Evolutionary conservation across 2,888 invertebrate genomes (phyloP), one percentile per base, ranked within the genome.

Genomic region (Epicampocera succincta): DNA sequence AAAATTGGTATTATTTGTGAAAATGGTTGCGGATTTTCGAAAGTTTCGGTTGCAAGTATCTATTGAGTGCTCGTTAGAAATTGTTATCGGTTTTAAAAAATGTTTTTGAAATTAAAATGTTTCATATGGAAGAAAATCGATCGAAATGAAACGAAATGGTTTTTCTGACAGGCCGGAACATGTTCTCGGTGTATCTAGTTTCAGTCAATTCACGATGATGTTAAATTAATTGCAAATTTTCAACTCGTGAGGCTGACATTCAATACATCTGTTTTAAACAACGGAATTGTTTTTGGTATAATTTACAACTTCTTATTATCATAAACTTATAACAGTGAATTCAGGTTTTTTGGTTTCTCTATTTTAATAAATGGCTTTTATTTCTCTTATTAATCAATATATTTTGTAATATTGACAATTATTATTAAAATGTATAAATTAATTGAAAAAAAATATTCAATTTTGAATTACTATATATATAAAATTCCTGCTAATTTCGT

Each of bases 391-490:
- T 69, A 54, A 69, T 54, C 25, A 61, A 12, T 46, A 8, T 29
- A 44, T 52, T 54, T 66, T 40, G 46, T 44, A 52, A 78, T 66
- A 73, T 66, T 66, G 72, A 65, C 77, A 77, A 71, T 77, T 71
- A 71, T 77, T 71, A 77, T 77, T 77, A 65, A 77, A 48, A 40
- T 71, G 71, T 65, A 50, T 58, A 65, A 71, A 65, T 77, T 65
- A 63, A 77, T 71, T 71, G 29, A 40, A 42, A 66, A 29, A 66
- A 65, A 65, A n/a, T 66, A 1, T 72, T 60, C 33, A 58, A 71
- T 78, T 65, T 66, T 65, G 15, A 78, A 78, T 60, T 78, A n/a
- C n/a, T n/a, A 52, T 60, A 25, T 3, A 33, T 66, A 44, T 60
- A 46, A 72, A 78, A 61, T 72, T 60, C 46, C 60, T 29, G 44